Evolutionary conservation across 1,140 invertebrate genomes (phyloP), one percentile per base, ranked within the genome.

Genomic region (Lordiphosa clarofinis): DNA sequence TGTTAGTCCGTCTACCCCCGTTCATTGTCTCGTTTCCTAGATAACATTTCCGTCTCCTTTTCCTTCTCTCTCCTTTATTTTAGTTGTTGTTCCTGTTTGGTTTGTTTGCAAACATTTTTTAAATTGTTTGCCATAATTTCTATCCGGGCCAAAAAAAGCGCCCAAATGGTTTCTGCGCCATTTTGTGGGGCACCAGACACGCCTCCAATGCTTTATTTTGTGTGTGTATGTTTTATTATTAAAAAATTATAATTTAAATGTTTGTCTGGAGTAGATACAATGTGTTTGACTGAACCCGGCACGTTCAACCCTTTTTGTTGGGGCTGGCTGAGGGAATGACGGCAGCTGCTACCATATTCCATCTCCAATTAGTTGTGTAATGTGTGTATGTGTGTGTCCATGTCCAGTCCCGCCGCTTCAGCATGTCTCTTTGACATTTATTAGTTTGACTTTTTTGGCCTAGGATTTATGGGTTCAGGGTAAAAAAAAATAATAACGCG

Each of bases 111-210:
- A 82, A 82, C 78, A 82, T 82, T 82, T 82, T 82, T 82, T 84
- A 84, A 82, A 82, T 82, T 82, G 78, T 82, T 82, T 82, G 76
- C 76, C 82, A 63, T 84, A 82, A 82, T 82, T 82, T 82, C 76
- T 82, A 76, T 82, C 78, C 78, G 76, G 72, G 58, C 76, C 64
- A n/a, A 64, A 57, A 59, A 59, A 69, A 64, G 69, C 59, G 55
- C 67, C 43, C 13, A 82, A 82, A 75, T 81, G 72, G 76, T 59
- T 72, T 59, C 33, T 71, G 71, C 72, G 56, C 76, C 76, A 82
- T 81, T 81, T 68, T 75, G 66, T 68, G 55, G 24, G 50, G 57
- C 28, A n/a, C 31, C 28, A 36, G 49, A 31, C 35, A 46, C 35
- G 61, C 40, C 49, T 37, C 21, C 8, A 44, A 66, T 62, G 54